Conservation (phyloP, 2,888 invertebrate genomes). For the Meganola albula region DNA sequence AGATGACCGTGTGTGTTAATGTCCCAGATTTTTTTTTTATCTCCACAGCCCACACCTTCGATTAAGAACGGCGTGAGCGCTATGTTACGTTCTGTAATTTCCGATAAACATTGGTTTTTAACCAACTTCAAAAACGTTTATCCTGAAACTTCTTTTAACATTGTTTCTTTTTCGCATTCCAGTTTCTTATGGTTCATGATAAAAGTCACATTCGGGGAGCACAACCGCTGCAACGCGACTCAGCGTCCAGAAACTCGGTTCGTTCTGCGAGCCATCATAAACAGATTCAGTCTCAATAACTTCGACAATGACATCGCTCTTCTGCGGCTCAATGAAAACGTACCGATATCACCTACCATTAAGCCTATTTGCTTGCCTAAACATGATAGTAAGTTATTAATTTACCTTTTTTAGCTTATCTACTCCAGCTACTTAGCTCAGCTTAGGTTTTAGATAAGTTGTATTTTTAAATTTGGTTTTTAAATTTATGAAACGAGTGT, state of each 20-base stretch:
- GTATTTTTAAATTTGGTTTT: too few species aligned
- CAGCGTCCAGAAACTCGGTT: conserved; percentile 86
- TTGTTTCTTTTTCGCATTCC: conserved; percentile 32
- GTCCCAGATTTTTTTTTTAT: too few species aligned
- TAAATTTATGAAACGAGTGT: too few species aligned
- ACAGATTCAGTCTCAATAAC: conserved; percentile 89
- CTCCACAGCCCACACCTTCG: too few species aligned
- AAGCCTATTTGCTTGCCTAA: conserved; percentile 89
- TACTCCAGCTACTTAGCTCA: too few species aligned
- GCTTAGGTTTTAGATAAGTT: too few species aligned
- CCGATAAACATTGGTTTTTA: too few species aligned
- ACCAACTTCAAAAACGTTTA: too few species aligned
- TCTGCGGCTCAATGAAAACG: conserved; percentile 86
- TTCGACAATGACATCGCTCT: conserved; percentile 94
- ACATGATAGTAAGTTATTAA: conserved; percentile 73
- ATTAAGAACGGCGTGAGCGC: too few species aligned
- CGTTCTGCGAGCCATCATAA: conserved; percentile 85
- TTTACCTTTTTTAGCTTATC: too few species aligned
- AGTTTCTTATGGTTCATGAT: conserved; percentile 97
- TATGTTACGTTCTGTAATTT: too few species aligned
- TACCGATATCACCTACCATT: conserved; percentile 86
- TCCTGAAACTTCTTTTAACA: neutral
- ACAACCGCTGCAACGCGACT: conserved; percentile 87
- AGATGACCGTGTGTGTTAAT: too few species aligned
- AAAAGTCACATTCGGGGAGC: conserved; percentile 91